phyloP scores from a whole-genome alignment of 2,888 invertebrate genomes.

The Branchipolynoe longqiensis region DNA sequence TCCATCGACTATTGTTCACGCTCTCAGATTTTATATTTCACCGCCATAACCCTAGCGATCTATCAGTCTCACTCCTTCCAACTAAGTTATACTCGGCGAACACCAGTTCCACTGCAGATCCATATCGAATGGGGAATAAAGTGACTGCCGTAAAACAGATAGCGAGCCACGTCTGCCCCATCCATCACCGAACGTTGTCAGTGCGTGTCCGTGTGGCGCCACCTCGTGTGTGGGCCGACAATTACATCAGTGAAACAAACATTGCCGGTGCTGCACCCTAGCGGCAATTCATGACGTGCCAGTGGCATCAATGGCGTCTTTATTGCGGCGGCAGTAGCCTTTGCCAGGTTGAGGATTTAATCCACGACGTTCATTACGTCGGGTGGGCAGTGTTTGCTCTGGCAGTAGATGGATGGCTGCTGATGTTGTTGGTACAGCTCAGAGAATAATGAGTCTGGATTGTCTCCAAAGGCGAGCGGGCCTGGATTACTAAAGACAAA shows the following conservation, averaged over 20 bases:
- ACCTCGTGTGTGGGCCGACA: conserved; percentile 23
- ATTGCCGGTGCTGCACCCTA: neutral
- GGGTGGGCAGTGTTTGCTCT: conserved; percentile 32
- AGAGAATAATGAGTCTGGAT: conserved; percentile 39
- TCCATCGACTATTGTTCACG: too few species aligned
- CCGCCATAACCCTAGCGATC: neutral
- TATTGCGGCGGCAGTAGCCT: neutral
- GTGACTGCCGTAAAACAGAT: conserved; percentile 15
- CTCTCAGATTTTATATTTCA: too few species aligned
- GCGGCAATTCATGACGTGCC: neutral
- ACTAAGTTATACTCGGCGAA: neutral
- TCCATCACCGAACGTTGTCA: conserved; percentile 10
- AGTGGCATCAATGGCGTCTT: too few species aligned
- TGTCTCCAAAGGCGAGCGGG: too few species aligned
- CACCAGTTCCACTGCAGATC: neutral
- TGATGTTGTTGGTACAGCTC: conserved; percentile 11
- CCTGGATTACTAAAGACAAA: too few species aligned
- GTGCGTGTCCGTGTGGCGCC: conserved; percentile 5
- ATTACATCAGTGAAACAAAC: conserved; percentile 2
- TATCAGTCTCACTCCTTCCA: conserved; percentile 2
- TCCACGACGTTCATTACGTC: neutral
- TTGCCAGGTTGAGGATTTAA: conserved; percentile 7
- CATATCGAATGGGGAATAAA: conserved; percentile 30
- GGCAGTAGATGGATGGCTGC: neutral
- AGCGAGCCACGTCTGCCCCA: neutral